phyloP scores from a whole-genome alignment of 2,888 invertebrate genomes.

The Cheilosia soror region DNA sequence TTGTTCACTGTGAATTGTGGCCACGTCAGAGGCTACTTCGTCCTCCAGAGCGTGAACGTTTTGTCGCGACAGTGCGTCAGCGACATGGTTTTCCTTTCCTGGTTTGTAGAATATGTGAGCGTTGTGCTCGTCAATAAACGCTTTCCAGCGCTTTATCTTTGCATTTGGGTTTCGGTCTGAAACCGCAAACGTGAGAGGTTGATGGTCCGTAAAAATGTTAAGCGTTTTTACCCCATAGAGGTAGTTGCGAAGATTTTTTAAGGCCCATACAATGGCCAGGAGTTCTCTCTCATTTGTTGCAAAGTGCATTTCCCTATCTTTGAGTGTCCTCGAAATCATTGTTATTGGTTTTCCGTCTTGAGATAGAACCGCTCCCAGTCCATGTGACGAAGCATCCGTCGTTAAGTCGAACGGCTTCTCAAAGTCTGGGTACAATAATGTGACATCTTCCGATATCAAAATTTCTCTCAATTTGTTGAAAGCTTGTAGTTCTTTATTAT shows the following conservation, averaged over 20 bases:
- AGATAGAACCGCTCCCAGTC: constrained; percentile 57
- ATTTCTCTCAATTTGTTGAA: constrained; percentile 27
- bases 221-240: constrained; percentile 51
- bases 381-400: constrained; percentile 36
- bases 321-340: constrained; percentile 50
- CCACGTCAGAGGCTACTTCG: constrained; percentile 20
- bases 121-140: constrained; percentile 67
- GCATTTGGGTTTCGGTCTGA: constrained; percentile 71
- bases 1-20: constrained; percentile 36
- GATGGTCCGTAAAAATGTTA: constrained; percentile 61
- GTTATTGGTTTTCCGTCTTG: constrained; percentile 63
- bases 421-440: constrained; percentile 58
- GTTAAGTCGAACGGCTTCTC: constrained; percentile 59
- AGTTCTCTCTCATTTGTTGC: constrained; percentile 61
- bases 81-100: constrained; percentile 64
- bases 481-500: constrained; percentile 40
- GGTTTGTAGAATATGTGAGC: constrained; percentile 63
- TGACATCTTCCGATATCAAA: constrained; percentile 59
- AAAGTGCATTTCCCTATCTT: constrained; percentile 37
- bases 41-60: constrained; percentile 41
- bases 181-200: constrained; percentile 74
- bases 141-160: constrained; percentile 65
- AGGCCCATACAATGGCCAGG: constrained; percentile 59
- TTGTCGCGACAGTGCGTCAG: constrained; percentile 66
- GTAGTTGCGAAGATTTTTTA: constrained; percentile 46